Evolutionary conservation across 2,113 vertebrate species (phyloP), one percentile per base, ranked within the genome.

Genomic region (Diglossa brunneiventris): DNA sequence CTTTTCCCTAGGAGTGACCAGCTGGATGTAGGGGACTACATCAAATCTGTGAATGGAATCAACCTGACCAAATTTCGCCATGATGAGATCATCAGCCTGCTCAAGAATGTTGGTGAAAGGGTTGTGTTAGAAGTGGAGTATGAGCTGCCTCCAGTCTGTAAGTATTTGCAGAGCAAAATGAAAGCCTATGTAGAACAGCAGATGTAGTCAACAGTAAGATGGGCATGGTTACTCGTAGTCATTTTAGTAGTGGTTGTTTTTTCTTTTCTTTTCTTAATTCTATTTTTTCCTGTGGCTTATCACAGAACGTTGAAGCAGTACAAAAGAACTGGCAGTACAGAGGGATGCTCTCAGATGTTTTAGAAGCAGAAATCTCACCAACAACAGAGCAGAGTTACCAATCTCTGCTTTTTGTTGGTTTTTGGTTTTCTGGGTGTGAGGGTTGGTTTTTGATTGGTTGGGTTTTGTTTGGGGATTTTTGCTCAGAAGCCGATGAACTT

Each of bases 41-140:
- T 99, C 95, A 99, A 99, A 95, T 98, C 99, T 8, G 99, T 99
- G 23, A 99, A 99, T 63, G 99, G 99, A 77, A 99, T 99, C 98
- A 99, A 99, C 97, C 96, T 99, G 91, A 98, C 99, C 83, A 99
- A 99, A 89, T 99, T 99, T 98, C 98, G 99, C 62, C 99, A 99
- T 1, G 99, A 99, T 7, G 99, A 99, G 97, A 99, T 99, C 97
- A 99, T 99, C 98, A 99, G 99, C 76, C 96, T 99, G 75, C 98
- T 99, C 95, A 99, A 99, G 97, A 99, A 99, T 4, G 99, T 99
- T 9, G 99, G 99, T 1, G 99, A 99, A 93, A 97, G 99, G 23
- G 99, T 99, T 80, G 98, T 99, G 22, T 97, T 99, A 47, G 99
- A 99, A 98, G 99, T 99, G 13, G 99, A 99, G 59, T 99, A 99